phyloP scores from a whole-genome alignment of 2,888 invertebrate species.

The Pristionchus arcanus region DNA sequence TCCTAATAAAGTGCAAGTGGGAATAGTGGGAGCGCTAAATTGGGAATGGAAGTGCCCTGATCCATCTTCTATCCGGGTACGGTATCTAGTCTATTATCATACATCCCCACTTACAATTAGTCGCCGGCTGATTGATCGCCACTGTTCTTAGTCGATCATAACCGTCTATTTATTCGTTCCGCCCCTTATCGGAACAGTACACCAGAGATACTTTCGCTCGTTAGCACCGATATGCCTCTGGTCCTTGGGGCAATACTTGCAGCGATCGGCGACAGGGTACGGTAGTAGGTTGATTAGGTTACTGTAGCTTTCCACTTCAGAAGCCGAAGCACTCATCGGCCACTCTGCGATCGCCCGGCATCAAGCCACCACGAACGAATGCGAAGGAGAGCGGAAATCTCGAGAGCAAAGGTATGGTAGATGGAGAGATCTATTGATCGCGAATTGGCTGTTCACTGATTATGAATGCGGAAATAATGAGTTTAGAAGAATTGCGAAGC shows the following conservation, averaged over 20 bases:
- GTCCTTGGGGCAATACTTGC: neutral
- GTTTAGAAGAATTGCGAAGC: neutral
- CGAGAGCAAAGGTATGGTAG: slow-evolving; percentile 15
- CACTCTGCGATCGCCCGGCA: slow-evolving; percentile 77
- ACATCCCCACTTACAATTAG: neutral
- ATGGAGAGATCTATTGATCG: slow-evolving; percentile 54
- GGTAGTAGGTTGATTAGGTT: neutral
- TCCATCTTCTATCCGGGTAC: neutral
- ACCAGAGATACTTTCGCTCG: slow-evolving; percentile 2
- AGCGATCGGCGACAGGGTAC: neutral
- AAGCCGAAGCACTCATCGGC: slow-evolving; percentile 71
- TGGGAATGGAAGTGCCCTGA: neutral
- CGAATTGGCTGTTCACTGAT: neutral
- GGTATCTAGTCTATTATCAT: slow-evolving; percentile 11
- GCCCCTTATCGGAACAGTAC: neutral
- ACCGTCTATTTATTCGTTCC: slow-evolving; percentile 2
- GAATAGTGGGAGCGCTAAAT: neutral
- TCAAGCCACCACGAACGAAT: slow-evolving; percentile 73
- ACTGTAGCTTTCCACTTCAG: slow-evolving; percentile 63
- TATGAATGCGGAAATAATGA: neutral
- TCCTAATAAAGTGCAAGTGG: neutral
- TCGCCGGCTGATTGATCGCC: neutral
- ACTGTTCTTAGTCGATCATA: neutral
- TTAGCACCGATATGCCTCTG: slow-evolving; percentile 17
- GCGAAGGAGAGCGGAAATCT: slow-evolving; percentile 53